Base-by-base conservation (phyloP, 2,113 vertebrate species). In the Mastomys natalensis region DNA sequence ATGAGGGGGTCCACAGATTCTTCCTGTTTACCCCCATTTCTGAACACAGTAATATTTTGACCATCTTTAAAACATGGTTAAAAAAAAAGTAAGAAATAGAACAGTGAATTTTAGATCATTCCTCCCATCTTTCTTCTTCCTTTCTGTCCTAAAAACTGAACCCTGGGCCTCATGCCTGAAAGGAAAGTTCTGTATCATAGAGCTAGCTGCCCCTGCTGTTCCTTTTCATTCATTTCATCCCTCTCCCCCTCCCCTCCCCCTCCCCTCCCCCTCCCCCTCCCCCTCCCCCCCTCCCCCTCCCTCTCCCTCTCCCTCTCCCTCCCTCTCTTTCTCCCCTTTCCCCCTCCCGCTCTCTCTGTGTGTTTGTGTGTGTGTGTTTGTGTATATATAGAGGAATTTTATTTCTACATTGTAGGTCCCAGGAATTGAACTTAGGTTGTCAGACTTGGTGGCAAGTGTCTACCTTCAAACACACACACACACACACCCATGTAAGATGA, bases 41-140 rank as follows among this genome's bases (percentile, higher is more conserved):
- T 91, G 55, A 95, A 78, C 31, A 72, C 53, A 72, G 34, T 19
- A 58, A 8, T 62, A 12, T 78, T 95, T 95, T 86, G 43, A 78
- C 3, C 7, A 72, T 88, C 26, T 92, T 62, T 89, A 62, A 66
- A 93, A 29, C 93, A 34, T n/a, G 21, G 70, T 43, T 40, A 7
- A 7, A 58, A 82, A 58, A 29, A 76, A 37, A 43, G 76, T 22
- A 45, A 62, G 91, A 90, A 76, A 48, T 22, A 7, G 29, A 26
- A 55, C 85, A 45, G 13, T 24, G 7, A 77, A 62, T 77, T 77
- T 90, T 62, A 77, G 64, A 60, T 81, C 43, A 72, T 70, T 55
- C 7, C 66, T 31, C 34, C 24, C 43, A 29, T 22, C 58, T 22
- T 60, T 45, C 26, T 31, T 48, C 45, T 48, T n/a, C 21, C 19